Percentiles rank a stretch among this genome's conserved stretches.
These are phyloP conservation scores for Caenorhabditis sp. DNA, from an alignment of 2,888 invertebrate species.

Conservation along the genomic window DNA sequence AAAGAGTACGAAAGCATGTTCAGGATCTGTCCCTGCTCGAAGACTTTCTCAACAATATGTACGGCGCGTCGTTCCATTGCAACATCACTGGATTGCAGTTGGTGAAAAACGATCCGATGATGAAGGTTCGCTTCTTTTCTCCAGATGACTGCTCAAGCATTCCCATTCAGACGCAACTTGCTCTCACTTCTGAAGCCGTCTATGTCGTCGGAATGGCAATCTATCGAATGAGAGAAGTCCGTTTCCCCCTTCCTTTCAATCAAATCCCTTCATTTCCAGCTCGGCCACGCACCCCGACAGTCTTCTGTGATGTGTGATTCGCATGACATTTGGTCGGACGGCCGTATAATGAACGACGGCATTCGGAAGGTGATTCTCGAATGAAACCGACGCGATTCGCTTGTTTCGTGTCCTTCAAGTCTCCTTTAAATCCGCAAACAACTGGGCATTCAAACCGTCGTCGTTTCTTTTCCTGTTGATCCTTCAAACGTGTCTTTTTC, in stretches of 20 bases:
- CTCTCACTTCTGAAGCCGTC: conserved; percentile 74
- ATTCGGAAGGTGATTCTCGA: conserved; percentile 68
- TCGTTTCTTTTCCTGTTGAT: conserved; percentile 23
- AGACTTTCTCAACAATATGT: conserved; percentile 74
- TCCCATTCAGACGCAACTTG: conserved; percentile 67
- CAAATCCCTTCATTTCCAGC: conserved; percentile 28
- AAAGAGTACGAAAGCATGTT: conserved; percentile 7
- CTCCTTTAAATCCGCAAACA: conserved; percentile 51
- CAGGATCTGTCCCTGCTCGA: conserved; percentile 76
- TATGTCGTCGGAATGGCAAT: conserved; percentile 71
- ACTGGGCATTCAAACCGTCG: conserved; percentile 28
- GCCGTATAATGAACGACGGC: conserved; percentile 68
- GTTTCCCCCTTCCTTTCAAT: background rate
- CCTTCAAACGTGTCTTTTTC: conserved; percentile 42
- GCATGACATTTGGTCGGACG: conserved; percentile 74
- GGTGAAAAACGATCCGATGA: conserved; percentile 73
- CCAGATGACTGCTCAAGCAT: background rate
- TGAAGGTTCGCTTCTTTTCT: conserved; percentile 63
- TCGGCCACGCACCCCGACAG: conserved; percentile 64
- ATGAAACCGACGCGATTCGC: conserved; percentile 10
- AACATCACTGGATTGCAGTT: conserved; percentile 78
- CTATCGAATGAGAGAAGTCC: conserved; percentile 61
- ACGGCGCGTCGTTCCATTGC: conserved; percentile 70
- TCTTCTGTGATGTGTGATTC: conserved; percentile 72
- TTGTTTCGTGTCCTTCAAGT: conserved; percentile 34